Base-by-base conservation (phyloP, 2,113 vertebrate genomes). In the Ceyx margarethae region DNA sequence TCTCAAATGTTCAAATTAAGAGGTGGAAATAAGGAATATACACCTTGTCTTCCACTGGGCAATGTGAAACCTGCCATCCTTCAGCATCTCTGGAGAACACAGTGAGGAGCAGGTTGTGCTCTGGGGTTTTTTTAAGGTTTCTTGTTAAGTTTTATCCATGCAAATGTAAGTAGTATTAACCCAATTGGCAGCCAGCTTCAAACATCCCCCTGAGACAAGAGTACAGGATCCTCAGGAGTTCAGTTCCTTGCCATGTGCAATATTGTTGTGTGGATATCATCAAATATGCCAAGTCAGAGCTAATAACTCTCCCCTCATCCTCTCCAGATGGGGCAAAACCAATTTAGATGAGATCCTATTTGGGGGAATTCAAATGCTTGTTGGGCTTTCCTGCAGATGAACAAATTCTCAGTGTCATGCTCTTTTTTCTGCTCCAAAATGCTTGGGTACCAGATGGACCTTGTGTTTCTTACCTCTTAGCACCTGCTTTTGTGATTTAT, bases 21-120 rank as follows among this genome's bases (percentile, higher is more conserved):
- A 28, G 15, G 2, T 20, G 18, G 45, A 43, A 81, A 56, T 28
- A 22, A 71, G 28, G 57, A 51, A 50, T 3, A 46, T 1, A 13
- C 23, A 10, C 0, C 0, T 25, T 26, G 33, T 3, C 37, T 84
- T 37, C 12, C 48, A 37, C 4, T 4, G 21, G 51, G 3, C 21
- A 26, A 5, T 13, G 9, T 10, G 56, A 62, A 56, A 31, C 37
- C 17, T 31, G 11, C 22, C 65, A 40, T 4, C 60, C 37, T 29
- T 40, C 46, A 79, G 79, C 43, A 25, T 2, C 20, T 46, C 69
- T 54, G 35, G 11, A 28, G n/a, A 62, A 56, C 2, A 25, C 7
- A 1, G 2, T 6, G 29, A 4, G 23, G 5, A 3, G 1, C 29
- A 37, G 15, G 21, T 25, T 35, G 26, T 6, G 15, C 28, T 50